phyloP scores from a whole-genome alignment of 2,113 vertebrate species.

The Rhabdornis inornatus region DNA sequence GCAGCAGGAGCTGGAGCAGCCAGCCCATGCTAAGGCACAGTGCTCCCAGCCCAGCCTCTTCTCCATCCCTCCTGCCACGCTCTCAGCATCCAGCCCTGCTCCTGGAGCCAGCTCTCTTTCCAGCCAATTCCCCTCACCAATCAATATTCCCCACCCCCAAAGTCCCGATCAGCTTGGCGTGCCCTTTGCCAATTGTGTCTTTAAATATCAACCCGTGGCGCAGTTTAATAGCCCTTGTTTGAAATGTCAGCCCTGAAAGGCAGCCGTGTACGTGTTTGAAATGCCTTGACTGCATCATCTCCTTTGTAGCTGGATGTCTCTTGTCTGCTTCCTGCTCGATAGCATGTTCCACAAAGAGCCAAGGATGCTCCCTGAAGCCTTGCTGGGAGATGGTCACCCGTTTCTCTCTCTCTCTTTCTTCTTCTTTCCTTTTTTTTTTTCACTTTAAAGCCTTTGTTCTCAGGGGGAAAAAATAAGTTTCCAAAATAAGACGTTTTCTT shows the following conservation, averaged over 20 bases:
- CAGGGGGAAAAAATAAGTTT: neutral
- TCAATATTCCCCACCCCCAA: neutral
- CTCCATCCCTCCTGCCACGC: neutral
- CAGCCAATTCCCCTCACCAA: neutral
- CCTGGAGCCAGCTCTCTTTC: neutral
- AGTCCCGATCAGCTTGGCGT: neutral
- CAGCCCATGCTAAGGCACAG: neutral
- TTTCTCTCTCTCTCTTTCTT: neutral
- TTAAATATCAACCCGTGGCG: conserved; percentile 26
- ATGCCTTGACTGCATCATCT: conserved; percentile 46
- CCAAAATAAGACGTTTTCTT: neutral
- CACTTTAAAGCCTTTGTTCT: conserved; percentile 3
- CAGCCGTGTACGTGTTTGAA: conserved; percentile 38
- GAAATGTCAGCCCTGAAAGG: conserved; percentile 47
- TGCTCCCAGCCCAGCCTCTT: neutral
- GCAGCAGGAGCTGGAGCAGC: neutral
- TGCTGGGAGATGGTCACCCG: conserved; percentile 14
- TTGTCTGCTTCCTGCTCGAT: conserved; percentile 61
- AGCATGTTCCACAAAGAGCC: conserved; percentile 42
- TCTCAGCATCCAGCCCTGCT: neutral
- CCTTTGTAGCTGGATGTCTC: conserved; percentile 55
- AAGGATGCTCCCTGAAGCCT: conserved; percentile 45
- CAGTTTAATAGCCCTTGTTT: conserved; percentile 23
- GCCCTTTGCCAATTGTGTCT: conserved; percentile 56
- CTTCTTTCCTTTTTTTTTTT: neutral